Conservation (phyloP, 2,888 invertebrate species). For the Pachliopta kotzebuea region DNA sequence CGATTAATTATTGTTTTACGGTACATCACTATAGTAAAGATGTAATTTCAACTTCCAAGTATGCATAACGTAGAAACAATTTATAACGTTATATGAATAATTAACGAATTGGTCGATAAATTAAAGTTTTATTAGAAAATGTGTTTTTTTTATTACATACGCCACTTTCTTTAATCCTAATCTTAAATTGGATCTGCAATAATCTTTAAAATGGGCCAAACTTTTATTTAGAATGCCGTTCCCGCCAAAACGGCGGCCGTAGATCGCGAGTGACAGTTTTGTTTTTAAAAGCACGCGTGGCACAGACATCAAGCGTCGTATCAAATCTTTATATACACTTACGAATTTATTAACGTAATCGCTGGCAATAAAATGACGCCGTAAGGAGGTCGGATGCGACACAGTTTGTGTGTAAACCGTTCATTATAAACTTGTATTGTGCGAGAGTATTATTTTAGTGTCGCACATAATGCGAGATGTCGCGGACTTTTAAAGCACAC, state of each 20-base stretch:
- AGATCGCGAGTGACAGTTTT: background rate
- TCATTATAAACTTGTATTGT: constrained; percentile 40
- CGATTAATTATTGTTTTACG: no score
- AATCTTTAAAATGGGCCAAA: background rate
- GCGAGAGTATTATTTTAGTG: constrained; percentile 30
- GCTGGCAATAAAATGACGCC: constrained; percentile 57
- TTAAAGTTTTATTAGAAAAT: no score
- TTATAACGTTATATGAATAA: no score
- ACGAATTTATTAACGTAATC: constrained; percentile 62
- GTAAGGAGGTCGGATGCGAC: constrained; percentile 65
- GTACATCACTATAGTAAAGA: no score
- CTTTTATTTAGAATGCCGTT: background rate
- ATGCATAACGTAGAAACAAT: no score
- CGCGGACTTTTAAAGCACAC: constrained; percentile 16
- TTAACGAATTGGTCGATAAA: no score
- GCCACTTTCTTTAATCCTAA: no score
- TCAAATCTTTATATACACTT: constrained; percentile 49
- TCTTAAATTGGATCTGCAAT: no score
- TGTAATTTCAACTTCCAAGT: no score
- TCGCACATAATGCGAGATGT: constrained; percentile 14
- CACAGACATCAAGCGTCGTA: constrained; percentile 61
- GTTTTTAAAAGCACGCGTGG: constrained; percentile 36
- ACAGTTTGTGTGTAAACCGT: constrained; percentile 51
- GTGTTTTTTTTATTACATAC: no score
- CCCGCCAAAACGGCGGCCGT: background rate